Percentiles rank a stretch among this genome's conserved stretches.
These are phyloP conservation scores for Sebastiscus albofasciatus DNA, from an alignment of 2,797 vertebrate genomes.

Conservation along the genomic window DNA sequence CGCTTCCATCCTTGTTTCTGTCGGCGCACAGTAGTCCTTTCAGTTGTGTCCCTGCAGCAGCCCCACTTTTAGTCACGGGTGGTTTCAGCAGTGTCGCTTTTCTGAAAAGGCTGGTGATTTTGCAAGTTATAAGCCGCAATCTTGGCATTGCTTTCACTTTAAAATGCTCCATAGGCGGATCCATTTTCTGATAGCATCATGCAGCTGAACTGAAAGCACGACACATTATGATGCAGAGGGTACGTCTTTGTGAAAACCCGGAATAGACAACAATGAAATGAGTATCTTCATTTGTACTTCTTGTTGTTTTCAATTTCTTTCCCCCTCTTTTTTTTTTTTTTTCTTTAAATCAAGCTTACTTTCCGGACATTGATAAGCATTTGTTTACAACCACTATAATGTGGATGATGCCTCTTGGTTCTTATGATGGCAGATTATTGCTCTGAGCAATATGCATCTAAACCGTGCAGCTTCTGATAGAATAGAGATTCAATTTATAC, in stretches of 20 bases:
- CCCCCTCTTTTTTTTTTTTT: background rate
- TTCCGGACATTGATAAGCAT: conserved; percentile 23
- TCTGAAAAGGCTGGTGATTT: conserved; percentile 69
- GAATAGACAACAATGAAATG: conserved; percentile 48
- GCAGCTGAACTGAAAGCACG: conserved; percentile 51
- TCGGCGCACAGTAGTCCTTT: conserved; percentile 80
- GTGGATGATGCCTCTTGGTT: conserved; percentile 23
- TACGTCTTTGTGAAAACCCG: conserved; percentile 34
- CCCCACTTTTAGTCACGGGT: conserved; percentile 76
- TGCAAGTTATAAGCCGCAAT: conserved; percentile 71
- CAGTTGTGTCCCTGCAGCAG: conserved; percentile 76
- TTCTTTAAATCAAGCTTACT: conserved; percentile 3
- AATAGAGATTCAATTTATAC: conserved; percentile 26
- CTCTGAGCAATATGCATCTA: conserved; percentile 19
- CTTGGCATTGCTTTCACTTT: conserved; percentile 68
- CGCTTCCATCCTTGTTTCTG: conserved; percentile 77
- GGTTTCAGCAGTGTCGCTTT: conserved; percentile 67
- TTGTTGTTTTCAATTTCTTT: background rate
- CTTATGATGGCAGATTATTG: background rate
- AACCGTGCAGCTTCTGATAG: conserved; percentile 26
- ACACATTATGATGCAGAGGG: conserved; percentile 63
- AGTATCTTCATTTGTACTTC: conserved; percentile 23
- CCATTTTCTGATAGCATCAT: conserved; percentile 74
- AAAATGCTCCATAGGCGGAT: conserved; percentile 64
- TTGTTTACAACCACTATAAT: conserved; percentile 26